phyloP scores from a whole-genome alignment of 2,113 vertebrate species.

The Progne subis region DNA sequence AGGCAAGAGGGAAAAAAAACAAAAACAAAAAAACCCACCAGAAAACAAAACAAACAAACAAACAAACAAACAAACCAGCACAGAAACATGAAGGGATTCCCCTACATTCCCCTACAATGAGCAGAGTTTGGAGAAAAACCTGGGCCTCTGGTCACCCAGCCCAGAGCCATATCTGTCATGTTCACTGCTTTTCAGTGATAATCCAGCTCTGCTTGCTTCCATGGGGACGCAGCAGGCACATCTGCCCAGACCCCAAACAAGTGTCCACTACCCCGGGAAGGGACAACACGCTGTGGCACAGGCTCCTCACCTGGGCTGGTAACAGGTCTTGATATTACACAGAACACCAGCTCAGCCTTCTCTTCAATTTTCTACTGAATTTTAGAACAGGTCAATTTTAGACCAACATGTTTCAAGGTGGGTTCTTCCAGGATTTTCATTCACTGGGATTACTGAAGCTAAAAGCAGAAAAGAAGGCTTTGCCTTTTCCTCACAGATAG shows the following conservation, averaged over 20 bases:
- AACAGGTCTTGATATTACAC: not conserved
- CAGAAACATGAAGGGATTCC: not conserved
- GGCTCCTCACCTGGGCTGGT: not conserved
- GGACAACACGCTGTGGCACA: not conserved
- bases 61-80: not conserved
- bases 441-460: not conserved
- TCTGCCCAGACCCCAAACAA: not conserved
- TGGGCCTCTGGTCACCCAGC: not conserved
- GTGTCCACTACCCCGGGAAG: rapidly evolving
- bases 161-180: not conserved
- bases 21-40: not conserved
- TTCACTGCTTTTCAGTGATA: not conserved
- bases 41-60: not conserved
- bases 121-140: not conserved
- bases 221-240: not conserved
- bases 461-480: not conserved
- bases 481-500: not conserved
- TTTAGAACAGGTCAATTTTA: not conserved
- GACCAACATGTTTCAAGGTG: not conserved
- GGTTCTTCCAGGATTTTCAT: not conserved
- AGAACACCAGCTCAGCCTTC: not conserved
- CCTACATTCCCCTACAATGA: not conserved
- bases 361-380: not conserved
- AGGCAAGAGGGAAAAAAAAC: not conserved
- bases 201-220: not conserved